Conservation (phyloP, 64 coral and sea anemone genomes). For the Acropora yongei region DNA sequence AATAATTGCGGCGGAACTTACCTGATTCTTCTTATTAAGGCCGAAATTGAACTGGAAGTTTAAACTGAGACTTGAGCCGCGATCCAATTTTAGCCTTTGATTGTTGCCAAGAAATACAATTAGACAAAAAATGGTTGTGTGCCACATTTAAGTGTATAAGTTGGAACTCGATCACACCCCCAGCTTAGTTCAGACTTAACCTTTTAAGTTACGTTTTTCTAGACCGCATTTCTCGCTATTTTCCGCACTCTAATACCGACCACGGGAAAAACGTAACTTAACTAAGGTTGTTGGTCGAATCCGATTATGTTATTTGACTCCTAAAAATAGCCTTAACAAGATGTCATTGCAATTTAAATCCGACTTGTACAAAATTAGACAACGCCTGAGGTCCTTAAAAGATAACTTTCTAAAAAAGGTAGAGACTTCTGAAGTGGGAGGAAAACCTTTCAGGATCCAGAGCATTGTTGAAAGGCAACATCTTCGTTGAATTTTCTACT, state of each 20-base stretch:
- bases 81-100: too few species aligned
- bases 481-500: background rate
- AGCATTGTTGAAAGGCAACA: background rate
- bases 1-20: too few species aligned
- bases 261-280: background rate
- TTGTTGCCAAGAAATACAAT: too few species aligned
- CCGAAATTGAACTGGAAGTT: too few species aligned
- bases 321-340: too few species aligned
- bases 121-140: too few species aligned
- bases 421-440: background rate
- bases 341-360: background rate
- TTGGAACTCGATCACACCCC: background rate
- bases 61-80: too few species aligned
- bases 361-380: background rate
- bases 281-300: background rate
- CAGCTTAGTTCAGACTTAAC: background rate
- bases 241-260: background rate
- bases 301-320: conserved; percentile 1
- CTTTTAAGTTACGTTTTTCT: background rate
- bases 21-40: too few species aligned
- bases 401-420: background rate
- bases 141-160: too few species aligned
- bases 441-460: background rate
- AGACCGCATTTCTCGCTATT: background rate
- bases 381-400: background rate